Percentiles rank a stretch among this genome's conserved stretches.
phyloP scores from a whole-genome alignment of 2,797 vertebrate species.

The Champsocephalus gunnari region DNA sequence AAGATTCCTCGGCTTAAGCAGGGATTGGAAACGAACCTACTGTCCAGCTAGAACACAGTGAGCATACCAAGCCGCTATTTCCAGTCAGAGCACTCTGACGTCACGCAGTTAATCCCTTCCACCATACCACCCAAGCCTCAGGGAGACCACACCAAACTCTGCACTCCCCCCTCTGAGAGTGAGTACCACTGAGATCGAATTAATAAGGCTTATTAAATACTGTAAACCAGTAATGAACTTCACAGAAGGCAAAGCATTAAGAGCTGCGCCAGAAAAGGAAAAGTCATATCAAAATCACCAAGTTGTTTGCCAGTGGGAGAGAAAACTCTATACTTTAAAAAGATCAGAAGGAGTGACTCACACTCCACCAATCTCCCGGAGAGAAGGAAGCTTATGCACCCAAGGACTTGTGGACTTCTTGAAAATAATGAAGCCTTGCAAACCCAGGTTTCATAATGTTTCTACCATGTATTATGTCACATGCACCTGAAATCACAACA shows the following conservation, averaged over 20 bases:
- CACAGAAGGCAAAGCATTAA: slow-evolving; percentile 42
- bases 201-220: slow-evolving; percentile 74
- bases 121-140: slow-evolving; percentile 73
- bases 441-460: background rate
- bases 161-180: slow-evolving; percentile 39
- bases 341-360: slow-evolving; percentile 37
- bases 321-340: slow-evolving; percentile 11
- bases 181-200: slow-evolving; percentile 56
- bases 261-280: slow-evolving; percentile 41
- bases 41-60: slow-evolving; percentile 62
- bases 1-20: slow-evolving; percentile 63
- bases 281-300: slow-evolving; percentile 51
- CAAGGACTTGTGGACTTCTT: background rate
- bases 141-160: slow-evolving; percentile 75
- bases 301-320: slow-evolving; percentile 34
- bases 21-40: slow-evolving; percentile 72
- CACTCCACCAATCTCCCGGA: background rate
- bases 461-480: background rate
- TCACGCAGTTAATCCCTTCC: slow-evolving; percentile 70
- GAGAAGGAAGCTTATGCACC: background rate
- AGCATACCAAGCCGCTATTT: slow-evolving; percentile 72
- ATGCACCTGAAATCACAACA: background rate
- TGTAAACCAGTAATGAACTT: slow-evolving; percentile 64
- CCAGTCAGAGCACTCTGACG: slow-evolving; percentile 74
- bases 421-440: background rate